Percentiles rank a stretch among this genome's conserved stretches.
These are phyloP conservation scores for Phycodurus eques DNA, from an alignment of 2,113 vertebrate species.

Conservation along the genomic window DNA sequence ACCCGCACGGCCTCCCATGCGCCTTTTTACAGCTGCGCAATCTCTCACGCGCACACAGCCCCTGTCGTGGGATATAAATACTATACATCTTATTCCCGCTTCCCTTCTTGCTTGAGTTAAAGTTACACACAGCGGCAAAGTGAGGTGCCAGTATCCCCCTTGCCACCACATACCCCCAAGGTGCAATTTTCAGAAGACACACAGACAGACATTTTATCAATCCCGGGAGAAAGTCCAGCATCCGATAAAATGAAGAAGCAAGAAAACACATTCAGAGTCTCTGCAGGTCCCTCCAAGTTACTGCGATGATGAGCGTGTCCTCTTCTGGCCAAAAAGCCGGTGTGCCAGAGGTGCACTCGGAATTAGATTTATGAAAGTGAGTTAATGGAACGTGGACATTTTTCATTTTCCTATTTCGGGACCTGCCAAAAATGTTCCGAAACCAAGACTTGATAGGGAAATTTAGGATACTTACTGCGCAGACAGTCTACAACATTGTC, in stretches of 20 bases:
- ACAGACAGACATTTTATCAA: background rate
- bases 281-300: background rate
- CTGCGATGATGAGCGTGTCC: conserved; percentile 1
- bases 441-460: background rate
- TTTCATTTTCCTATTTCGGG: background rate
- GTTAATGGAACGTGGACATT: conserved; percentile 11
- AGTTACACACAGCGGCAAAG: conserved; percentile 58
- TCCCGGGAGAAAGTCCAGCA: background rate
- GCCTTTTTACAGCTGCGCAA: conserved; percentile 64
- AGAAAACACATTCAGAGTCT: background rate
- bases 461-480: background rate
- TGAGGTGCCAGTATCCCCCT: conserved; percentile 54
- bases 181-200: conserved; percentile 45
- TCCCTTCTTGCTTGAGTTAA: conserved; percentile 54
- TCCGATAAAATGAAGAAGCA: background rate
- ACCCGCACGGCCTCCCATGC: conserved; percentile 40
- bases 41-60: conserved; percentile 47
- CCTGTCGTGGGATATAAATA: conserved; percentile 58
- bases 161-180: conserved; percentile 28
- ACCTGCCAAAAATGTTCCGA: background rate
- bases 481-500: background rate
- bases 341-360: conserved; percentile 53
- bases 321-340: conserved; percentile 24
- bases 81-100: conserved; percentile 65
- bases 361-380: conserved; percentile 57